These are phyloP conservation scores for Athene cunicularia DNA, from an alignment of 2,113 vertebrate genomes.

Conservation along the genomic window DNA sequence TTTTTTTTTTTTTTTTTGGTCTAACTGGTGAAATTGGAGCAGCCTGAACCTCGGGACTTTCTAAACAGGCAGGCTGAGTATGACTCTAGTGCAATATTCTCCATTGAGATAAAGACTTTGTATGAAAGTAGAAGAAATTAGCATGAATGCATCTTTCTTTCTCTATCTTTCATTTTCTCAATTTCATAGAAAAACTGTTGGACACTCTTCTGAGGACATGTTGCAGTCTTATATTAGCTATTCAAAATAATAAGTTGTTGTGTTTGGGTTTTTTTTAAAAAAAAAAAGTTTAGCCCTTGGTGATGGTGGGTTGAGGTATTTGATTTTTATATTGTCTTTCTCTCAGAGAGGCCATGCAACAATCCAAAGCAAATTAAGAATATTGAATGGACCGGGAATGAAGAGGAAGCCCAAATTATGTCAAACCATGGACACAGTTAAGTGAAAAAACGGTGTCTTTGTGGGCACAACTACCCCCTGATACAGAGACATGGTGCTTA, in stretches of 20 bases:
- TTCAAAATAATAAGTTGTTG: neutral
- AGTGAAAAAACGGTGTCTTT: neutral
- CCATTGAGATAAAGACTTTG: neutral
- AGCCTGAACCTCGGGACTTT: neutral
- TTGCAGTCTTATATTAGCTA: neutral
- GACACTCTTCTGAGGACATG: neutral
- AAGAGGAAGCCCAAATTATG: neutral
- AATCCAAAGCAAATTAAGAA: neutral
- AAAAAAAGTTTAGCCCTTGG: neutral
- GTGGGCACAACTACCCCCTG: neutral
- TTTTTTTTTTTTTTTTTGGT: neutral
- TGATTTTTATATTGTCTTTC: neutral
- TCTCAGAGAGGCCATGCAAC: neutral
- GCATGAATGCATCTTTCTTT: neutral
- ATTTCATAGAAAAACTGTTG: neutral
- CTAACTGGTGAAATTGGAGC: neutral
- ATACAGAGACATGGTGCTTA: fast-evolving
- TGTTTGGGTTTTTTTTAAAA: too few species aligned
- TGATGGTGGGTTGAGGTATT: neutral
- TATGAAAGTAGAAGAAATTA: neutral
- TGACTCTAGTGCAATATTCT: neutral
- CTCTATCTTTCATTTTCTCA: neutral
- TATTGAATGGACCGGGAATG: neutral
- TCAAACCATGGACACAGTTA: neutral
- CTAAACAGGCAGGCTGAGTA: neutral